Percentiles rank a stretch among this genome's conserved stretches.
phyloP scores from a whole-genome alignment of 2,888 invertebrate species.

The Trilocha varians region DNA sequence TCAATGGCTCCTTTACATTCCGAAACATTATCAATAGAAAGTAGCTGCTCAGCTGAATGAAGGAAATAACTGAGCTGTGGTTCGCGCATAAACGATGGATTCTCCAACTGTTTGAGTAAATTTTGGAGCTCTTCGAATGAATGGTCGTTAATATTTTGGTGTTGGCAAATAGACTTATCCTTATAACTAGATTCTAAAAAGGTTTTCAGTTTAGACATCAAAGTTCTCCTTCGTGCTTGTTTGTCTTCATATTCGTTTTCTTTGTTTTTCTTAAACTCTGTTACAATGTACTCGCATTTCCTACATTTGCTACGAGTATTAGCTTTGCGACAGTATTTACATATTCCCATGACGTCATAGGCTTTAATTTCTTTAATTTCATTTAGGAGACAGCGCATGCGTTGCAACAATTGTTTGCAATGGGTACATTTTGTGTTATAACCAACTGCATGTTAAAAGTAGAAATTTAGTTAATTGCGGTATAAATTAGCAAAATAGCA shows the following conservation, averaged over 20 bases:
- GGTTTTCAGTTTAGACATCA: conserved; percentile 25
- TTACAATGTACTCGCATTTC: conserved; percentile 28
- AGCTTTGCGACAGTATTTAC: conserved; percentile 28
- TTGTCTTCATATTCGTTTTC: conserved; percentile 15
- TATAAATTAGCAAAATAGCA: no score
- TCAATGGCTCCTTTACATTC: conserved; percentile 22
- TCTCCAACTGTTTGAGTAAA: conserved; percentile 21
- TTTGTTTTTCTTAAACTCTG: conserved; percentile 20
- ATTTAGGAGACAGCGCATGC: conserved; percentile 25
- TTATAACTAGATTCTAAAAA: conserved; percentile 22
- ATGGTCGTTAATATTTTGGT: conserved; percentile 15
- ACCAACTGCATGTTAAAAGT: not conserved
- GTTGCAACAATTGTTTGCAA: conserved; percentile 27
- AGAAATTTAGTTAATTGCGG: not conserved
- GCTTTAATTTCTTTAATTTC: conserved; percentile 27
- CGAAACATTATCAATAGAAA: conserved; percentile 13
- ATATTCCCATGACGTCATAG: conserved; percentile 25
- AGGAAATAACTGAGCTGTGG: conserved; percentile 20
- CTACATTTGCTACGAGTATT: conserved; percentile 25
- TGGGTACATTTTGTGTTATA: conserved; percentile 23
- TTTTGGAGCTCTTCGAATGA: conserved; percentile 19
- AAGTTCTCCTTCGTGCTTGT: conserved; percentile 17
- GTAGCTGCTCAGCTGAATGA: conserved; percentile 4
- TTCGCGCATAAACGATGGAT: conserved; percentile 14
- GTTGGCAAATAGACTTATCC: conserved; percentile 17